phyloP scores from a whole-genome alignment of 2,113 vertebrate species.

The Dromiciops gliroides region DNA sequence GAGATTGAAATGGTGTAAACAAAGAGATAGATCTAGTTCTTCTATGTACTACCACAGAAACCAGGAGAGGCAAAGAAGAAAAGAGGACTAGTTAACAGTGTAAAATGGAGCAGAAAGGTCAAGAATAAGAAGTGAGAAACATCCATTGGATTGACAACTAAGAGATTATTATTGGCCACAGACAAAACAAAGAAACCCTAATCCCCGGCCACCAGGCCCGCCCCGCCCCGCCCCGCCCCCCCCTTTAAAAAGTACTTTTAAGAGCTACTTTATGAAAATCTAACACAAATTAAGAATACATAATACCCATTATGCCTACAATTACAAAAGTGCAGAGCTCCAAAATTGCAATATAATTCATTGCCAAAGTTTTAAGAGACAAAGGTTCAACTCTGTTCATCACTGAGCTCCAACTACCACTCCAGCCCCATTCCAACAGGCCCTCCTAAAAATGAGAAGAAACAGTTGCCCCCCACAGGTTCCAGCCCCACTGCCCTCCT shows the following conservation, averaged over 20 bases:
- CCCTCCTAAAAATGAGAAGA: background rate
- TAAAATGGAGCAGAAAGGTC: background rate
- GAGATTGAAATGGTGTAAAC: background rate
- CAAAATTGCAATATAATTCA: background rate
- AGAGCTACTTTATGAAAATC: background rate
- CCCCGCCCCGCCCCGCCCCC: too few species aligned
- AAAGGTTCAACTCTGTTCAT: background rate
- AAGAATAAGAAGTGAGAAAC: background rate
- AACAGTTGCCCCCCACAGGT: too few species aligned
- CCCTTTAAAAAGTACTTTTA: background rate
- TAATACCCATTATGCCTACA: background rate
- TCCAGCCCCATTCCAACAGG: background rate
- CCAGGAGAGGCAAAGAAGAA: background rate
- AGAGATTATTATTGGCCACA: background rate
- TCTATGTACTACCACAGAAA: background rate
- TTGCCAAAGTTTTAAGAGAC: background rate
- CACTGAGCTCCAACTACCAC: background rate
- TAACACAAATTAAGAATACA: background rate
- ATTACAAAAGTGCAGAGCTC: background rate
- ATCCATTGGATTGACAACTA: background rate
- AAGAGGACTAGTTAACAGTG: background rate
- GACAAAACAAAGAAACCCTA: background rate
- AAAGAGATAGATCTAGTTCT: background rate
- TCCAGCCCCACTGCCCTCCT: too few species aligned
- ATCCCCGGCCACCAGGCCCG: too few species aligned